Conservation (phyloP, 2,797 vertebrate species). For the Poecilia gillii region DNA sequence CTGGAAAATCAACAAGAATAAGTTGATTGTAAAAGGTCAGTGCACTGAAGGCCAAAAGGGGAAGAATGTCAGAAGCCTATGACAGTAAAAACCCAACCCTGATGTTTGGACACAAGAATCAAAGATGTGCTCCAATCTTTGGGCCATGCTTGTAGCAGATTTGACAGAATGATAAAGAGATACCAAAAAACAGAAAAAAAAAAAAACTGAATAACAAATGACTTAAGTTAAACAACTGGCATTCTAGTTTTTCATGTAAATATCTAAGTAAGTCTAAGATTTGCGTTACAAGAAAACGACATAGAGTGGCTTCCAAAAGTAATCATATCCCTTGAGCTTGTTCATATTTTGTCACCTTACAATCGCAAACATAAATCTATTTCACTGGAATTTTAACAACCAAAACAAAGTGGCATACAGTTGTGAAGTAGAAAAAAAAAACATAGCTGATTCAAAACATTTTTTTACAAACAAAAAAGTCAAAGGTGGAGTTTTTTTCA, state of each 20-base stretch:
- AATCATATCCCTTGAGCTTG: no score
- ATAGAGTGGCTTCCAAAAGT: no score
- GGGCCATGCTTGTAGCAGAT: conserved; percentile 14
- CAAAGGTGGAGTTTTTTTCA: no score
- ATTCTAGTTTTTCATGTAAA: not conserved
- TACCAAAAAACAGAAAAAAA: not conserved
- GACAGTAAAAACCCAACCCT: conserved; percentile 35
- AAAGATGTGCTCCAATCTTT: conserved; percentile 19
- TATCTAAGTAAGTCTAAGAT: not conserved
- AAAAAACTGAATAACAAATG: not conserved
- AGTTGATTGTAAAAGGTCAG: conserved; percentile 62
- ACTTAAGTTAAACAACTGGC: not conserved
- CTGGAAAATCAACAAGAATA: conserved; percentile 53
- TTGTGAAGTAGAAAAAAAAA: no score
- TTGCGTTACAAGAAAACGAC: not conserved
- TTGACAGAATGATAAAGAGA: not conserved
- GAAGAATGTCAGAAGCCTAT: conserved; percentile 36
- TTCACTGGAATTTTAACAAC: no score
- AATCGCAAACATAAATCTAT: no score
- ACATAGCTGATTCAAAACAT: no score
- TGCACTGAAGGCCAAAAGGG: conserved; percentile 39
- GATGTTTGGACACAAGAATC: conserved; percentile 37
- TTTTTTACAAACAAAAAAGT: no score
- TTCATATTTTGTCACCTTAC: no score
- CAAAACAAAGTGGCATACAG: no score